Conservation (phyloP, 2,797 vertebrate genomes). For the Anguilla pacifica region DNA sequence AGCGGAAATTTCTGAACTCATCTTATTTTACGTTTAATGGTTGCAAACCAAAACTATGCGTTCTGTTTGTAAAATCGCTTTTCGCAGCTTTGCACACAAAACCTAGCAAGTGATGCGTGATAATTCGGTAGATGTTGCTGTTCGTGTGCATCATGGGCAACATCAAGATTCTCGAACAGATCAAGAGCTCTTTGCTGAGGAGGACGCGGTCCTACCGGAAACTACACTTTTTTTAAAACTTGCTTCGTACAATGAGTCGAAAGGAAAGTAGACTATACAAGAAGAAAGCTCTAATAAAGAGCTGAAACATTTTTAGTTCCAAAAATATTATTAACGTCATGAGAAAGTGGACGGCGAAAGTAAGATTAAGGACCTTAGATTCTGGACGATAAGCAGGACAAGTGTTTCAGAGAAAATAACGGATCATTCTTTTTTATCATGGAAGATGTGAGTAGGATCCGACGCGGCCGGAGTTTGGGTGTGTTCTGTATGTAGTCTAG, state of each 20-base stretch:
- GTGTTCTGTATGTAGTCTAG: neutral
- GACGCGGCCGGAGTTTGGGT: neutral
- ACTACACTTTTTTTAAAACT: slow-evolving; percentile 64
- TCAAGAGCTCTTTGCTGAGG: slow-evolving; percentile 27
- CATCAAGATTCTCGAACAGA: neutral
- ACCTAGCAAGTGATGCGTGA: neutral
- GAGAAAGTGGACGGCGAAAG: slow-evolving; percentile 49
- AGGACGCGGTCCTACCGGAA: slow-evolving; percentile 69
- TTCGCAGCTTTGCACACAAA: neutral
- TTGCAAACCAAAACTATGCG: neutral
- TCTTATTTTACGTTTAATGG: neutral
- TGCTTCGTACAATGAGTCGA: slow-evolving; percentile 49
- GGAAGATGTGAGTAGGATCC: slow-evolving; percentile 71
- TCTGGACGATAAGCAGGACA: slow-evolving; percentile 54
- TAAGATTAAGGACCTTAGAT: slow-evolving; percentile 42
- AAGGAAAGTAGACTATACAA: slow-evolving; percentile 52
- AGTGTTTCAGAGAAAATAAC: slow-evolving; percentile 55
- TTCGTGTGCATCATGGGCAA: neutral
- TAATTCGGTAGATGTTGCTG: neutral
- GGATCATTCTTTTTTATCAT: slow-evolving; percentile 63
- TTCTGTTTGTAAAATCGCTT: neutral
- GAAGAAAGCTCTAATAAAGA: slow-evolving; percentile 37
- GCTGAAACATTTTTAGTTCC: slow-evolving; percentile 56
- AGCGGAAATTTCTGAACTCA: neutral
- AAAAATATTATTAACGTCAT: slow-evolving; percentile 44